A percentile compares a stretch with the other conserved stretches of the same genome.
Evolutionary conservation across 2,797 vertebrate genomes (phyloP).

Genomic region (Silurus lanzhouensis): DNA sequence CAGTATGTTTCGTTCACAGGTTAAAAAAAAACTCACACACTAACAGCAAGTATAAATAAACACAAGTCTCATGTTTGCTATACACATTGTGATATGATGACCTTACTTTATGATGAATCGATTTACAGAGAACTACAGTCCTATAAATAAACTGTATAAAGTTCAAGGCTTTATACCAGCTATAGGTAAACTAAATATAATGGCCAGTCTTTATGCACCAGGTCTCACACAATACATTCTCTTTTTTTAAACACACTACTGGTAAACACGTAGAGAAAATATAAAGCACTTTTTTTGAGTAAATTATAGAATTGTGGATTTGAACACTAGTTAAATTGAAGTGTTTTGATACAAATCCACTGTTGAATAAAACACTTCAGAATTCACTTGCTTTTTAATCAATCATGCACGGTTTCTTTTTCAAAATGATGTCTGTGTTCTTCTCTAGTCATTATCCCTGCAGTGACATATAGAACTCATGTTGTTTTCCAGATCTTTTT

Average conservation of each 20-base stretch:
- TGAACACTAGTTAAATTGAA: neutral
- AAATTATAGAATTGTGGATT: neutral
- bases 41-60: neutral
- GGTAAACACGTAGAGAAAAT: neutral
- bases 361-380: neutral
- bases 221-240: neutral
- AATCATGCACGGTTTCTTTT: conserved; percentile 2
- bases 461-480: neutral
- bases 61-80: neutral
- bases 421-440: neutral
- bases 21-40: neutral
- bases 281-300: neutral
- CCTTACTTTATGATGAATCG: neutral
- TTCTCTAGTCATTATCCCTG: neutral
- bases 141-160: neutral
- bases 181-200: neutral
- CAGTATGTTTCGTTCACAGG: neutral
- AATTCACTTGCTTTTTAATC: neutral
- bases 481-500: neutral
- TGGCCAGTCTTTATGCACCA: neutral
- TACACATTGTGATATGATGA: neutral
- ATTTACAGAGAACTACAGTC: neutral
- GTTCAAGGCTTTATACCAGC: neutral
- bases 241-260: neutral
- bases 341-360: neutral